Conservation (phyloP, 2,797 vertebrate species). For the Masticophis lateralis region DNA sequence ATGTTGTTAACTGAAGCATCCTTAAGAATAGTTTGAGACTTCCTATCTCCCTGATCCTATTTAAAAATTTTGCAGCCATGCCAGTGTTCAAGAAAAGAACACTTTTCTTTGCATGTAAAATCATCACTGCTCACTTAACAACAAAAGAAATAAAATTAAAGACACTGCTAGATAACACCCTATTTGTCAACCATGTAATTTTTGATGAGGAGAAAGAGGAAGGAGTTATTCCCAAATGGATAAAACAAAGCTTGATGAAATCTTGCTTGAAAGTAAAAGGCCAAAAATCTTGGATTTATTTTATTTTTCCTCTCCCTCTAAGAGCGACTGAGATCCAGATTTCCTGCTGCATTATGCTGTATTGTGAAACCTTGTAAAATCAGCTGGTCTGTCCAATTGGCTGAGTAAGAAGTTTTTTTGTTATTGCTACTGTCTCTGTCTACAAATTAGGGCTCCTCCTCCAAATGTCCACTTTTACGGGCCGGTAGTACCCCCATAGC, state of each 20-base stretch:
- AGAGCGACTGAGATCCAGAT: not conserved
- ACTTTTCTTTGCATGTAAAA: not conserved
- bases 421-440: not conserved
- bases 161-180: not conserved
- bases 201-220: not conserved
- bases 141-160: not conserved
- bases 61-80: not conserved
- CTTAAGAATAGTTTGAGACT: not conserved
- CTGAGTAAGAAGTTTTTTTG: conserved; percentile 22
- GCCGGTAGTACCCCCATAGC: not conserved
- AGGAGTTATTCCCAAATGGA: not conserved
- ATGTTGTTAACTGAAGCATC: not conserved
- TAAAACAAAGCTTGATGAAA: not conserved
- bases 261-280: not conserved
- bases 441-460: not conserved
- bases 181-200: not conserved
- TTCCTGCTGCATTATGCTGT: not conserved
- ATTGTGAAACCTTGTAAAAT: conserved; percentile 19
- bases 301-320: not conserved
- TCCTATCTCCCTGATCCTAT: not conserved
- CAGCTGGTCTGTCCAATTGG: conserved; percentile 22
- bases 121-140: not conserved
- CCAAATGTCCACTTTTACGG: not conserved
- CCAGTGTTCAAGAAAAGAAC: not conserved
- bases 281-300: not conserved